These are phyloP conservation scores for Polydrusus pterygomalis DNA, from an alignment of 2,888 invertebrate species.

Conservation along the genomic window DNA sequence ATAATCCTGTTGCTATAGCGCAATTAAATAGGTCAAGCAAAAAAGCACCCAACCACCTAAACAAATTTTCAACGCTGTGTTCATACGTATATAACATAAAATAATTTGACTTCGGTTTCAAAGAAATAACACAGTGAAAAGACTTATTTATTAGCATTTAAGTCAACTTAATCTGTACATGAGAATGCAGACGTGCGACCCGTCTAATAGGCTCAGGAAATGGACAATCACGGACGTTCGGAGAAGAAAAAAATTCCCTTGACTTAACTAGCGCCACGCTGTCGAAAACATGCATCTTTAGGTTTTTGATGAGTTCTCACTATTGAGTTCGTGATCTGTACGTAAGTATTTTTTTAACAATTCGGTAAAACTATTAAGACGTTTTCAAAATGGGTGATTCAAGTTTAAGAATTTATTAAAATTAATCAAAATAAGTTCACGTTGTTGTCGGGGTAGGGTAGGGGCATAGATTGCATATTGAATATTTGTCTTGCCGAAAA, in stretches of 20 bases:
- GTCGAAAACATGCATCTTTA: conserved; percentile 48
- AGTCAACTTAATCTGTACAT: conserved; percentile 58
- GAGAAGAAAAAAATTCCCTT: conserved; percentile 47
- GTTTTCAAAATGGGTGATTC: neutral
- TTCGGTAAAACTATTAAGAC: neutral
- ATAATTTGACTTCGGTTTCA: conserved; percentile 31
- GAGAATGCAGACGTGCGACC: conserved; percentile 59
- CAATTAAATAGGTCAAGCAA: neutral
- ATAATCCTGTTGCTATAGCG: too few relatives aligned
- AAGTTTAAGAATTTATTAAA: too few relatives aligned
- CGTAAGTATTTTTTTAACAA: neutral
- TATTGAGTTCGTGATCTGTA: neutral
- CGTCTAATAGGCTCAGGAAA: conserved; percentile 56
- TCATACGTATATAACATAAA: neutral
- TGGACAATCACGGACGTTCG: conserved; percentile 53
- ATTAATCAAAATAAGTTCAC: too few relatives aligned
- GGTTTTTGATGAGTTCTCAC: conserved; percentile 32
- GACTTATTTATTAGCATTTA: conserved; percentile 61
- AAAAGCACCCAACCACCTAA: conserved; percentile 9
- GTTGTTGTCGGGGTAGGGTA: too few relatives aligned
- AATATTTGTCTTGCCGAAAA: too few relatives aligned
- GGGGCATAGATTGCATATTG: too few relatives aligned
- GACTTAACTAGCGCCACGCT: conserved; percentile 53
- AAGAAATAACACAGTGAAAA: conserved; percentile 41
- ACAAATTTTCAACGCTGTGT: conserved; percentile 13